phyloP scores from a whole-genome alignment of 2,797 vertebrate genomes.

The Centropyge bicolor region DNA sequence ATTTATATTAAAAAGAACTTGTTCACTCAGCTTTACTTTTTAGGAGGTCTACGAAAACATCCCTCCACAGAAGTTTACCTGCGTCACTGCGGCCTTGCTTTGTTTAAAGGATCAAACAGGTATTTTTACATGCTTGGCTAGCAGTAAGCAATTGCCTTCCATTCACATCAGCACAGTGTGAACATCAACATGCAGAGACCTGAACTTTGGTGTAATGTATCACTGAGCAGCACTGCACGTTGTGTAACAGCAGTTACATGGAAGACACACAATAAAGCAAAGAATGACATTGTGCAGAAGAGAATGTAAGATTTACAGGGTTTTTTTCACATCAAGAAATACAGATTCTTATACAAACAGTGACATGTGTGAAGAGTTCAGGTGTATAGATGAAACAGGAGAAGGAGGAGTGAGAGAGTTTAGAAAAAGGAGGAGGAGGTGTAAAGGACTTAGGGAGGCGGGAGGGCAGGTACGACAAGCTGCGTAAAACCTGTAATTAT shows the following conservation, averaged over 20 bases:
- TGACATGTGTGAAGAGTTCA: slow-evolving; percentile 3
- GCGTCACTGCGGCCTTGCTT: neutral
- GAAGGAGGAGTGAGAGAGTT: neutral
- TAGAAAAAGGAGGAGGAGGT: neutral
- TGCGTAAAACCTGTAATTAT: slow-evolving; percentile 63
- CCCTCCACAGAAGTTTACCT: neutral
- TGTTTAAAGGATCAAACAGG: neutral
- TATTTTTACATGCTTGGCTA: neutral
- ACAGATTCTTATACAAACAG: neutral
- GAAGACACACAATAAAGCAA: neutral
- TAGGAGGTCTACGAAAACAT: neutral
- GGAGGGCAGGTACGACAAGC: slow-evolving; percentile 53
- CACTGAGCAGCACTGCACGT: neutral
- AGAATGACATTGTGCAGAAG: neutral
- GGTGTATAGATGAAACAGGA: slow-evolving; percentile 4
- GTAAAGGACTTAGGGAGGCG: neutral
- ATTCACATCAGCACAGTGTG: slow-evolving; percentile 6
- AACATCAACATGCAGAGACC: slow-evolving; percentile 59
- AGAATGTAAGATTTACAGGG: slow-evolving; percentile 16
- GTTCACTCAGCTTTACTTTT: neutral
- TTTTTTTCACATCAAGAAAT: neutral
- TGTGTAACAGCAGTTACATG: slow-evolving; percentile 42
- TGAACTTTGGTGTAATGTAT: slow-evolving; percentile 28
- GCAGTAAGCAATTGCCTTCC: slow-evolving; percentile 2
- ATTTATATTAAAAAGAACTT: neutral